Conservation (phyloP, 1,140 invertebrate genomes). For the Meloidogyne chitwoodi region DNA sequence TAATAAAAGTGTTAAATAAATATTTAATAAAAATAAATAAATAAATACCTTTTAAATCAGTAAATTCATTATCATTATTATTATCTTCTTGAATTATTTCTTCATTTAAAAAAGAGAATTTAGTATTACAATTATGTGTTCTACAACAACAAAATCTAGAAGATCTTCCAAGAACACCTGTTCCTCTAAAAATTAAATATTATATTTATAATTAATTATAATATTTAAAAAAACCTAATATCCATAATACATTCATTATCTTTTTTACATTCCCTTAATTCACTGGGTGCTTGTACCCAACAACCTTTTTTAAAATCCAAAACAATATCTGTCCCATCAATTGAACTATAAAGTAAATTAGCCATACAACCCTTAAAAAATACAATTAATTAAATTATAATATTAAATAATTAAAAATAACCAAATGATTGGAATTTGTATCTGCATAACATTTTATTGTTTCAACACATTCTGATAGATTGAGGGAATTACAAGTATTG, state of each 20-base stretch:
- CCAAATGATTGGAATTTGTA: background rate
- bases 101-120: conserved; percentile 1
- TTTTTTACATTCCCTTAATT: conserved; percentile 33
- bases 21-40: too few relatives aligned
- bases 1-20: too few relatives aligned
- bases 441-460: background rate
- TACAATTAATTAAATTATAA: background rate
- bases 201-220: background rate
- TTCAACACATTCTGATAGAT: background rate
- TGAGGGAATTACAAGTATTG: background rate
- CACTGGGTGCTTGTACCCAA: conserved; percentile 42
- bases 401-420: background rate
- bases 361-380: conserved; percentile 43
- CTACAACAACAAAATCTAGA: conserved; percentile 44
- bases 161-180: conserved; percentile 24
- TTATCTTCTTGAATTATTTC: background rate
- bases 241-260: conserved; percentile 40
- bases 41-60: background rate
- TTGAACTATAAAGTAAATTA: conserved; percentile 31
- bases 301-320: conserved; percentile 14
- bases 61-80: background rate
- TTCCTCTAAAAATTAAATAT: background rate
- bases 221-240: background rate
- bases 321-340: conserved; percentile 22
- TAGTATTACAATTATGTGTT: conserved; percentile 47